Evolutionary conservation across 2,888 invertebrate genomes (phyloP), one percentile per base, ranked within the genome.

Genomic region (Drosophila robusta): DNA sequence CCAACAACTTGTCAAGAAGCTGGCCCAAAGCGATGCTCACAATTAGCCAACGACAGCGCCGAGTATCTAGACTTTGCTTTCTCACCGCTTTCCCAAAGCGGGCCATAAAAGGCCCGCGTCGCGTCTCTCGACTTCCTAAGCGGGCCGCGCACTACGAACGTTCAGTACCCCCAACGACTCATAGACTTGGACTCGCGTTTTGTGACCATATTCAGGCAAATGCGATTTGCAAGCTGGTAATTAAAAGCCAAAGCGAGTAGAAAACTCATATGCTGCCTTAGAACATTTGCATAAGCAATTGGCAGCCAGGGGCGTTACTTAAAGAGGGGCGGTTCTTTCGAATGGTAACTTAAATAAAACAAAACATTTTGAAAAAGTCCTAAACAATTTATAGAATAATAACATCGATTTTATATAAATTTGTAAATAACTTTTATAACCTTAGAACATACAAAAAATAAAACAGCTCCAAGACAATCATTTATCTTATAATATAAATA

Each of bases 201-300:
- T 78, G 64, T 77, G 79, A 69, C 85, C 85, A 89, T 86, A 86
- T 87, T 79, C 42, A 79, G 89, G 70, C 87, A 86, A 85, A 74
- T 77, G 67, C 69, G 85, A 79, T 89, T 87, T 77, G 56, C 79
- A 54, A 61, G 78, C 81, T 74, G 82, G 75, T 79, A 86, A 89
- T 86, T 89, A 89, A 89, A 77, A 89, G 72, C 69, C 71, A 75
- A 70, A 77, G 71, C 79, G 50, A 66, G 77, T 75, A 50, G 69
- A 72, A 64, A 75, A 73, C 64, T 64, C 49, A 72, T 68, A 79
- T 62, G 54, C 22, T 42, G 58, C 22, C 67, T 60, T 14, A 87
- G 74, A 88, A 73, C 68, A 84, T 88, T 89, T 89, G 84, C 89
- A 84, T 84, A 80, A 67, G 32, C 66, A 83, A 83, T 75, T 70